Evolutionary conservation across 2,113 vertebrate genomes (phyloP).

Genomic region (Thalassoma bifasciatum): DNA sequence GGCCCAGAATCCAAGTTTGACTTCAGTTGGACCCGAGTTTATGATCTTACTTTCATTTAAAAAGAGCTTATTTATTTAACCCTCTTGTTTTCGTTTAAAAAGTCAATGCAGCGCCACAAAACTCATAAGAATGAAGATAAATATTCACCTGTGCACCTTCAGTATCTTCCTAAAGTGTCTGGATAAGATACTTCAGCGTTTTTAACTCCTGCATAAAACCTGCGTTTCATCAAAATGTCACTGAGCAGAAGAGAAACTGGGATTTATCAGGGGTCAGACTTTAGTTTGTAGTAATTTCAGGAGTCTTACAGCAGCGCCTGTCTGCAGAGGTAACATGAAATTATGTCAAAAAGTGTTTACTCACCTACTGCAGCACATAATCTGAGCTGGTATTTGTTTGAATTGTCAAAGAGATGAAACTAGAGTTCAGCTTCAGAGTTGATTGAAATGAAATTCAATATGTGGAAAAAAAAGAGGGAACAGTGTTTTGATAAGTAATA

Average conservation of each 20-base stretch:
- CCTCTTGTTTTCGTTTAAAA: too few species aligned
- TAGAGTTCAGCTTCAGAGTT: background rate
- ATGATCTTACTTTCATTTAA: too few species aligned
- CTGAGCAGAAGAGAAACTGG: constrained; percentile 56
- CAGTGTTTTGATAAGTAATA: too few species aligned
- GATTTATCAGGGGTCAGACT: constrained; percentile 66
- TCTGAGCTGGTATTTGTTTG: constrained; percentile 48
- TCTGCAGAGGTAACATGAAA: constrained; percentile 32
- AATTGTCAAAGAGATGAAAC: constrained; percentile 34
- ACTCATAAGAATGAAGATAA: background rate
- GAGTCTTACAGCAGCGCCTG: constrained; percentile 48
- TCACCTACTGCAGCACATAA: constrained; percentile 40
- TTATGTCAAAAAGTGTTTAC: constrained; percentile 31
- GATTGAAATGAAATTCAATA: constrained; percentile 14
- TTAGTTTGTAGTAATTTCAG: constrained; percentile 60
- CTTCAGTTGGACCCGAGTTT: too few species aligned
- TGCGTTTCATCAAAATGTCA: constrained; percentile 72
- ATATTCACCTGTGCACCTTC: constrained; percentile 23
- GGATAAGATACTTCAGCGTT: constrained; percentile 53
- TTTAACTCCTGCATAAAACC: constrained; percentile 34
- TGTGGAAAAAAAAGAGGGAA: too few species aligned
- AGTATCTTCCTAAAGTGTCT: constrained; percentile 31
- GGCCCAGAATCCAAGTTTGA: too few species aligned
- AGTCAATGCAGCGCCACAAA: too few species aligned
- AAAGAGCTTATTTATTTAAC: too few species aligned